phyloP scores from a whole-genome alignment of 2,888 invertebrate genomes.

The Pherbina coryleti region DNA sequence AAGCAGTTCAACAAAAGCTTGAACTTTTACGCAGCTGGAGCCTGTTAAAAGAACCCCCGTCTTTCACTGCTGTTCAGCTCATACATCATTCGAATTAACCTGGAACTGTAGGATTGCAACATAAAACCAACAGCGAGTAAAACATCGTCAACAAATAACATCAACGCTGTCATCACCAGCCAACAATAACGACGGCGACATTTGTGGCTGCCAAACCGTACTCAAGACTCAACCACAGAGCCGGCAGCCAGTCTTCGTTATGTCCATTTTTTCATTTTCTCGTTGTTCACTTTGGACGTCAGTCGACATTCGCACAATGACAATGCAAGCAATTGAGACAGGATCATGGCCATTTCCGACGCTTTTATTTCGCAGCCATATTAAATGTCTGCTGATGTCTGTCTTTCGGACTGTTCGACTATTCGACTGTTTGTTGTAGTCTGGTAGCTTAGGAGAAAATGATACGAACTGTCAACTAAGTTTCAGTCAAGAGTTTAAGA shows the following conservation, averaged over 20 bases:
- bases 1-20: slow-evolving; percentile 36
- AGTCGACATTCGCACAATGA: slow-evolving; percentile 22
- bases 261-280: not conserved
- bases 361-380: slow-evolving; percentile 36
- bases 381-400: slow-evolving; percentile 6
- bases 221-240: slow-evolving; percentile 13
- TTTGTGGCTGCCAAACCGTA: slow-evolving; percentile 47
- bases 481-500: slow-evolving; percentile 43
- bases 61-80: not conserved
- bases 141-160: slow-evolving; percentile 52
- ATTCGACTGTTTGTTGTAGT: slow-evolving; percentile 39
- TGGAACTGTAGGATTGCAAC: slow-evolving; percentile 39
- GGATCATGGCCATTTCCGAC: slow-evolving; percentile 53
- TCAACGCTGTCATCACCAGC: slow-evolving; percentile 53
- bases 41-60: slow-evolving; percentile 20
- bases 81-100: slow-evolving; percentile 6
- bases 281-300: not conserved
- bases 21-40: slow-evolving; percentile 44
- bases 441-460: slow-evolving; percentile 54
- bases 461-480: slow-evolving; percentile 54
- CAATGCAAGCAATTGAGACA: slow-evolving; percentile 51
- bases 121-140: slow-evolving; percentile 40
- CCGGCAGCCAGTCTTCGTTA: not conserved
- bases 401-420: not conserved
- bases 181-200: slow-evolving; percentile 41